Evolutionary conservation across 2,888 invertebrate species (phyloP), one percentile per base, ranked within the genome.

Genomic region (Pollenia angustigena): DNA sequence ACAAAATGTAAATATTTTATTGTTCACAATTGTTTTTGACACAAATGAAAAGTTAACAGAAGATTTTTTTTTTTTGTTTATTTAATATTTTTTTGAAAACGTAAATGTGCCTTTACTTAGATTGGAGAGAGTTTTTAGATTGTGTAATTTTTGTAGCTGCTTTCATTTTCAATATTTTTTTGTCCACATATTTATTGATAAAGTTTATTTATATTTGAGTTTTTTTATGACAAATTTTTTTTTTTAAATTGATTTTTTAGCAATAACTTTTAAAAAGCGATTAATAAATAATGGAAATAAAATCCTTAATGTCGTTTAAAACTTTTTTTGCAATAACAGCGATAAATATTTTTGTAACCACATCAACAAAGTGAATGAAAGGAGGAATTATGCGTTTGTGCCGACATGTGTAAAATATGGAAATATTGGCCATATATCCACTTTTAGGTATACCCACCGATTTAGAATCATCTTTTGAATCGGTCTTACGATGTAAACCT

Each of bases 1-100:
- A 74, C 58, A 50, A 52, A 71, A 10, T 69, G 54, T 80, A 68
- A 80, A 80, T 85, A 74, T 74, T 80, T 85, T 68, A 74, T 74
- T 32, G 40, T 32, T 60, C 74, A 69, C 68, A 79, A 69, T 52
- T 84, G 66, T 60, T 50, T 81, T 60, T 60, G 52, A 60, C 18
- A 48, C 64, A 66, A 56, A 79, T 60, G 62, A 74, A 84, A 79
- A 79, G 4, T 32, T 68, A 12, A 48, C 14, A 48, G 18, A 64
- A 58, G 11, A 14, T 11, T 14, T 44, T 23, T 23, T 74, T 50
- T 8, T 62, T 42, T 40, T 50, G 2, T 54, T 44, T n/a, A n/a
- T 66, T n/a, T 40, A 32, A 16, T 62, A 32, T 75, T 18, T 58
- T 7, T 60, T 75, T 18, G 62, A 3, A 18, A 48, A 18, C 42